Evolutionary conservation across 2,888 invertebrate genomes (phyloP).

Genomic region (Scrobipalpa costella): DNA sequence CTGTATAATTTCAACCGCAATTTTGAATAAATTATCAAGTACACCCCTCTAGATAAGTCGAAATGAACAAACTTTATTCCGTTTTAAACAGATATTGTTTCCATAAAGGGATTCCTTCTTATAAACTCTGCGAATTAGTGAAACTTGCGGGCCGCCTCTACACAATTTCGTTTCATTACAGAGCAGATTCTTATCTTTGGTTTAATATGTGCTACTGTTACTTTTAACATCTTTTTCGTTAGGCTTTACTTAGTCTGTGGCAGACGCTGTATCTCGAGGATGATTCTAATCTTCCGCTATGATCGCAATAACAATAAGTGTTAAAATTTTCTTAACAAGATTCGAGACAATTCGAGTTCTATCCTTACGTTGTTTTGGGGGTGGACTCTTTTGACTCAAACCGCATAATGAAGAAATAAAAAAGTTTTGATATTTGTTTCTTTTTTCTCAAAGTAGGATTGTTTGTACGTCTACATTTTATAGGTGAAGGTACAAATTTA

Average conservation of each 20-base stretch:
- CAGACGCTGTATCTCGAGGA: conserved; percentile 27
- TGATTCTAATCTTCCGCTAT: conserved; percentile 43
- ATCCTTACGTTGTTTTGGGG: conserved; percentile 24
- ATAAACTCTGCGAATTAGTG: conserved; percentile 45
- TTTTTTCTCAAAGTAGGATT: background rate
- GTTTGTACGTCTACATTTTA: too few relatives aligned
- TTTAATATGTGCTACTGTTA: background rate
- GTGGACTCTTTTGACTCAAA: conserved; percentile 24
- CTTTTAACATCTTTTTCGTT: background rate
- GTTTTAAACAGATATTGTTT: conserved; percentile 46
- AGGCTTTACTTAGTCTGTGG: conserved; percentile 26
- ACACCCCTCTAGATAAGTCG: conserved; percentile 44
- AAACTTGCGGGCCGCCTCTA: conserved; percentile 39
- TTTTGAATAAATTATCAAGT: conserved; percentile 52
- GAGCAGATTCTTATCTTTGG: conserved; percentile 5
- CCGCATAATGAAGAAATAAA: conserved; percentile 11
- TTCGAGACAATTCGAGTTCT: conserved; percentile 37
- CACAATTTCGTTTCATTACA: conserved; percentile 21
- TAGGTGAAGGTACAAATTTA: too few relatives aligned
- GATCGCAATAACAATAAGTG: conserved; percentile 44
- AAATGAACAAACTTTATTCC: conserved; percentile 51
- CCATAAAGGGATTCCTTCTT: conserved; percentile 42
- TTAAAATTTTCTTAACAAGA: conserved; percentile 45
- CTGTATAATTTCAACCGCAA: conserved; percentile 38
- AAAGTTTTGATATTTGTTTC: background rate